These are phyloP conservation scores for Clostera curtula DNA, from an alignment of 2,888 invertebrate species.

Conservation along the genomic window DNA sequence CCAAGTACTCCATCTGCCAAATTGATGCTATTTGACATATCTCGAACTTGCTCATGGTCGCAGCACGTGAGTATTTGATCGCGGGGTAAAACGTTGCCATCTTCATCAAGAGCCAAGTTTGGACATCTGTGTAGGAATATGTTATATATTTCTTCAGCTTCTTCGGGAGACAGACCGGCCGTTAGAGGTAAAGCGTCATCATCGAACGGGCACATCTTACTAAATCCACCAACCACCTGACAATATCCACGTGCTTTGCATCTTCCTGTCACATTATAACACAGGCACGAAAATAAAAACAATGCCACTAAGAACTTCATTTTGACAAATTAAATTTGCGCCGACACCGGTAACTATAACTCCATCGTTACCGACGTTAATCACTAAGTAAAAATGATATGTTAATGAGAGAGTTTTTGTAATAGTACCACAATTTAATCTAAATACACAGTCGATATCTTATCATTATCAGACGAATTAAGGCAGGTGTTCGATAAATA, in stretches of 20 bases:
- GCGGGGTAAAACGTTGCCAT: slow-evolving; percentile 37
- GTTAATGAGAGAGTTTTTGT: slow-evolving; percentile 20
- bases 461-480: slow-evolving; percentile 38
- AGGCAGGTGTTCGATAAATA: slow-evolving; percentile 51
- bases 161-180: slow-evolving; percentile 34
- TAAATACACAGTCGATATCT: slow-evolving; percentile 34
- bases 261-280: slow-evolving; percentile 31
- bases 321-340: slow-evolving; percentile 11
- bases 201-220: slow-evolving; percentile 38
- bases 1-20: slow-evolving; percentile 81
- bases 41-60: slow-evolving; percentile 62
- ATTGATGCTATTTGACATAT: slow-evolving; percentile 69
- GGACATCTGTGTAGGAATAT: slow-evolving; percentile 78
- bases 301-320: slow-evolving; percentile 30
- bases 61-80: slow-evolving; percentile 77
- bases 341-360: slow-evolving; percentile 3
- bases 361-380: slow-evolving; percentile 9
- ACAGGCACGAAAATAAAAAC: slow-evolving; percentile 30
- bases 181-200: slow-evolving; percentile 32
- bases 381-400: slow-evolving; percentile 6
- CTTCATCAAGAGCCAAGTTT: slow-evolving; percentile 55
- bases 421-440: slow-evolving; percentile 21
- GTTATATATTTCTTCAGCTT: slow-evolving; percentile 39
- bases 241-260: slow-evolving; percentile 53
- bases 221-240: slow-evolving; percentile 26